A percentile compares a stretch with the other conserved stretches of the same genome.
These are phyloP conservation scores for Anoplopoma fimbria DNA, from an alignment of 2,113 vertebrate genomes.

Conservation along the genomic window DNA sequence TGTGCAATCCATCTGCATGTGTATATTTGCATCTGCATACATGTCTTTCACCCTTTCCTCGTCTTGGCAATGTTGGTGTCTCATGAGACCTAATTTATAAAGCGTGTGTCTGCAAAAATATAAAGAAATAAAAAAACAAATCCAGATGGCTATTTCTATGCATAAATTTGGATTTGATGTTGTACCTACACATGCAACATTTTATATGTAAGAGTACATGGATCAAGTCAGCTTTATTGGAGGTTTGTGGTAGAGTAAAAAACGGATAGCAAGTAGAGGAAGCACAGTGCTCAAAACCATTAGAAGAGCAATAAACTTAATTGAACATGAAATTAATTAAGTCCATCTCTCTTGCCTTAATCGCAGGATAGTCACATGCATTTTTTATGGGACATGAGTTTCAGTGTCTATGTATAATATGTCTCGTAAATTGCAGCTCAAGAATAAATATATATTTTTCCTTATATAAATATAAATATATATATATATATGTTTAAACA, in stretches of 20 bases:
- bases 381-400: constrained; percentile 42
- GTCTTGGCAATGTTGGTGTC: constrained; percentile 5
- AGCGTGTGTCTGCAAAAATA: constrained; percentile 22
- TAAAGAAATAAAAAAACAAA: constrained; percentile 25
- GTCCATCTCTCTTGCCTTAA: constrained; percentile 42
- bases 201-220: neutral
- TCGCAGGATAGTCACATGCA: constrained; percentile 46
- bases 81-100: constrained; percentile 62
- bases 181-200: constrained; percentile 3
- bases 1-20: constrained; percentile 36
- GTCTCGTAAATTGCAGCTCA: constrained; percentile 22
- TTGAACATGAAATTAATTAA: constrained; percentile 61
- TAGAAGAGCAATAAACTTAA: constrained; percentile 52
- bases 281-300: constrained; percentile 25
- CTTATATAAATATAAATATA: no score
- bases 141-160: constrained; percentile 35
- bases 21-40: constrained; percentile 32
- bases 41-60: constrained; percentile 32
- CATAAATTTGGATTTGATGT: constrained; percentile 27
- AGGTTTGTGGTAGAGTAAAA: neutral
- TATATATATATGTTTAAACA: no score
- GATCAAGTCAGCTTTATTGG: constrained; percentile 1
- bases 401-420: constrained; percentile 16
- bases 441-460: neutral
- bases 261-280: neutral